Percentiles rank a stretch among this genome's conserved stretches.
Evolutionary conservation across 2,797 vertebrate genomes (phyloP).

Genomic region (Eulemur coronatus): DNA sequence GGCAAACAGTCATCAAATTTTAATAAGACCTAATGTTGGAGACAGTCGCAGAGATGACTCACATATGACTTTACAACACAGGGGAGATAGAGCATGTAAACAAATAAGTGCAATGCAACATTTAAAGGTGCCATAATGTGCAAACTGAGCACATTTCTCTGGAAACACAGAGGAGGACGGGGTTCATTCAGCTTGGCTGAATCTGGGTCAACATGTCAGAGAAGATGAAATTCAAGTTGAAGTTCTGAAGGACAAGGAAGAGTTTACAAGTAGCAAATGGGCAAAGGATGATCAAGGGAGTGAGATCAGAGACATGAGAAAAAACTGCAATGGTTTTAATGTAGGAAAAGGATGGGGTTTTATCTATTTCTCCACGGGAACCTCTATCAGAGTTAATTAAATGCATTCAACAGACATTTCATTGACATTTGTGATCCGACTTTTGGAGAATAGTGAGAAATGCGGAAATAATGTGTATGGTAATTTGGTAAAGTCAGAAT

Average conservation of each 20-base stretch:
- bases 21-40: not conserved
- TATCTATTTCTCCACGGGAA: not conserved
- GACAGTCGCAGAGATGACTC: not conserved
- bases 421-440: not conserved
- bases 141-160: not conserved
- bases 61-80: not conserved
- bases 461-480: not conserved
- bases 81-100: not conserved
- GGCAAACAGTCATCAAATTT: not conserved
- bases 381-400: not conserved
- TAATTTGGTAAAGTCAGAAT: slow-evolving; percentile 1
- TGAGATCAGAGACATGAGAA: not conserved
- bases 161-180: not conserved
- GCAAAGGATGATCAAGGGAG: not conserved
- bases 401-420: not conserved
- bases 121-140: not conserved
- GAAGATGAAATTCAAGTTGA: not conserved
- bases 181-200: not conserved
- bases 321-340: not conserved
- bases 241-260: not conserved
- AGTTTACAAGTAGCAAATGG: not conserved
- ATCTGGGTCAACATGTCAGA: not conserved
- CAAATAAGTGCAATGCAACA: not conserved
- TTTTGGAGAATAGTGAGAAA: not conserved
- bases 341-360: not conserved